phyloP scores from a whole-genome alignment of 2,888 invertebrate genomes.

The Tyria jacobaeae region DNA sequence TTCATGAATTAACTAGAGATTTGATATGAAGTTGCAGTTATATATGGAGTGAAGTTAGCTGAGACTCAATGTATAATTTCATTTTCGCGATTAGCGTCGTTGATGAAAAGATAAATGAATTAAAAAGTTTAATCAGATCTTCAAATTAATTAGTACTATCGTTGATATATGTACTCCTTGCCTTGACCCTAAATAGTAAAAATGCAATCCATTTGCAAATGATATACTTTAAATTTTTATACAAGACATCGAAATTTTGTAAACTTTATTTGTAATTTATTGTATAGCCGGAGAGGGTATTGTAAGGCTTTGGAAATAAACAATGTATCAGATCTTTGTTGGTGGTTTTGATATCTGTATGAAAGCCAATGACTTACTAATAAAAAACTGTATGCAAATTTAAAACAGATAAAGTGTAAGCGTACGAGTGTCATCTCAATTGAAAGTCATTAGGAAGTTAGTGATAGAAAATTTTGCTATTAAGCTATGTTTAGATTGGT shows the following conservation, averaged over 20 bases:
- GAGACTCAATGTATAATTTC: no score
- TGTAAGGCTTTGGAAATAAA: conserved; percentile 32
- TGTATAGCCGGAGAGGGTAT: conserved; percentile 46
- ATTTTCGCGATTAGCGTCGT: no score
- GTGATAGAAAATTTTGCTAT: no score
- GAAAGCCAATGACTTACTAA: conserved; percentile 13
- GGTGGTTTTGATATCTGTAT: conserved; percentile 1
- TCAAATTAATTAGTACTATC: no score
- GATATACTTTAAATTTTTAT: conserved; percentile 4
- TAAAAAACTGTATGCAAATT: conserved; percentile 9
- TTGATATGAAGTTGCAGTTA: no score
- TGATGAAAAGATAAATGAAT: no score
- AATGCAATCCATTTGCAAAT: conserved; percentile 6
- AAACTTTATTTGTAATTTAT: conserved; percentile 16
- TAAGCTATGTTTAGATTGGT: no score
- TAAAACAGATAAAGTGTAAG: not conserved
- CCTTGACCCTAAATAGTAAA: not conserved
- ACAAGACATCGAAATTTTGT: conserved; percentile 37
- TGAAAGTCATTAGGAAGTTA: no score
- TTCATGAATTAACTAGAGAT: no score
- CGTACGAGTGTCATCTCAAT: not conserved
- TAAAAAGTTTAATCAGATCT: no score
- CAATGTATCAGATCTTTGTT: not conserved
- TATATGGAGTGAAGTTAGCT: no score
- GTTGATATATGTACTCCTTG: no score